These are phyloP conservation scores for Matsumyia berberina DNA, from an alignment of 2,888 invertebrate genomes.

Conservation along the genomic window DNA sequence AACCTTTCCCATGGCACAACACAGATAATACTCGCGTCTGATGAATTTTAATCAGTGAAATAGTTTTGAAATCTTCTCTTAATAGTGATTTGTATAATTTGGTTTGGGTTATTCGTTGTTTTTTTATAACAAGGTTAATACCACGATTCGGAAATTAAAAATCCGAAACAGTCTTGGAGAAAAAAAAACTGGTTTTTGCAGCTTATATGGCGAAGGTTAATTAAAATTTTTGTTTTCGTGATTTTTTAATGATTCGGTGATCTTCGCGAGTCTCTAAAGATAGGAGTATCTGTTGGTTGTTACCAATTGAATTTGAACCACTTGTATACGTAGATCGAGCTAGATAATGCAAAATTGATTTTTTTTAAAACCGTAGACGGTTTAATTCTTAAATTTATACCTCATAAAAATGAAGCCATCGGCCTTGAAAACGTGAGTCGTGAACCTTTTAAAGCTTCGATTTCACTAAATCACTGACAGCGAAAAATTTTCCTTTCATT, in stretches of 20 bases:
- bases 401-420: not conserved
- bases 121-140: constrained; percentile 54
- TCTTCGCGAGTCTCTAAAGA: constrained; percentile 2
- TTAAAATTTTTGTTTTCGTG: constrained; percentile 36
- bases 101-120: constrained; percentile 24
- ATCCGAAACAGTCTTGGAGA: constrained; percentile 7
- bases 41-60: constrained; percentile 58
- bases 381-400: not conserved
- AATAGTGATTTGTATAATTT: constrained; percentile 62
- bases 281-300: not conserved
- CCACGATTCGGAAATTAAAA: constrained; percentile 28
- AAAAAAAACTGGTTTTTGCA: constrained; percentile 22
- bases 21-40: constrained; percentile 28
- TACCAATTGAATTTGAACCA: constrained; percentile 5
- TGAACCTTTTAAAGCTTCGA: not conserved
- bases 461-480: not conserved
- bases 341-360: constrained; percentile 11
- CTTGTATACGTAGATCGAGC: not conserved
- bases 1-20: constrained; percentile 41
- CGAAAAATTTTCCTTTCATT: constrained; percentile 8
- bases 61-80: constrained; percentile 34
- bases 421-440: not conserved
- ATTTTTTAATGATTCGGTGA: constrained; percentile 19
- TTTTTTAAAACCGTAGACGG: not conserved
- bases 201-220: constrained; percentile 42